Evolutionary conservation across 2,113 vertebrate species (phyloP), one percentile per base, ranked within the genome.

Genomic region (Labrus mixtus): DNA sequence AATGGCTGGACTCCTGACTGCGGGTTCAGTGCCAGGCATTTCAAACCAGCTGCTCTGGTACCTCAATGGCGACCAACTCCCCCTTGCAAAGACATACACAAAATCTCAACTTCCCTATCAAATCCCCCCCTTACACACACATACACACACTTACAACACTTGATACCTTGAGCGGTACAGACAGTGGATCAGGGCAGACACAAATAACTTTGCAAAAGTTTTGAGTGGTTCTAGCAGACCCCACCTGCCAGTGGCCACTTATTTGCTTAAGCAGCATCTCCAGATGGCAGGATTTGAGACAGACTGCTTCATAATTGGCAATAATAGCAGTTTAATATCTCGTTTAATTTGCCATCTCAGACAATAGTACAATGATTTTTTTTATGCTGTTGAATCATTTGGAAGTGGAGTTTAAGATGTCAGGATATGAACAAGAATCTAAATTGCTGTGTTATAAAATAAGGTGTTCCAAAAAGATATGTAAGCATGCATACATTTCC

Each of bases 11-110:
- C 61, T 58, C 74, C 78, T 80, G 25, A 68, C 71, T 83, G 33
- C 33, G 45, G 68, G 51, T 88, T 53, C 57, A 78, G 77, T 15
- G 71, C 82, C 90, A 90, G 89, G 83, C 83, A 88, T 86, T 89
- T 82, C 74, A 87, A 84, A 84, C 86, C 92, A 93, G 91, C 91
- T 94, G 91, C 89, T 90, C 76, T 83, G 76, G 37, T 58, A 82
- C 68, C 77, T 91, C 92, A 90, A 78, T 64, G 19, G 57, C 46
- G 0, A 79, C 78, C 69, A 73, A 79, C 68, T 75, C 79, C 73
- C 86, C 76, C 69, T 33, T 54, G 76, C 81, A 83, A 72, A 90
- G 73, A 81, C 82, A 72, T 65, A 68, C 68, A 78, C 67, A 76
- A 81, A 89, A 84, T 87, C 83, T 88, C 82, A 85, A 77, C 76